Conservation (phyloP, 2,113 vertebrate genomes). For the Pterocles gutturalis region DNA sequence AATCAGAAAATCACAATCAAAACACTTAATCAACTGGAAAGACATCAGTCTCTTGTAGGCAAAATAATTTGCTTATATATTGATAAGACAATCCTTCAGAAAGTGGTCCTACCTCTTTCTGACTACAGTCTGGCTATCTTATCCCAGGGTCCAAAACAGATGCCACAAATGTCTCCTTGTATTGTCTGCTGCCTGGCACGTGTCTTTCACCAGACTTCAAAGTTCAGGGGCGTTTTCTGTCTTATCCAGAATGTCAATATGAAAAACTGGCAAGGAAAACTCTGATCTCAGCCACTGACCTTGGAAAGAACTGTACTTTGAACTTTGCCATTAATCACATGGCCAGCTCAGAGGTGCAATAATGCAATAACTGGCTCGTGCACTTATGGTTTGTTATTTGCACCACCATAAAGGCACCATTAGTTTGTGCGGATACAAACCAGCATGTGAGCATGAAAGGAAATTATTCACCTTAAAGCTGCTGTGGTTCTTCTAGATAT, state of each 20-base stretch:
- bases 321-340: fast-evolving
- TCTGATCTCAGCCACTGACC: background rate
- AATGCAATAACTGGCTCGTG: background rate
- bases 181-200: background rate
- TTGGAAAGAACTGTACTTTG: background rate
- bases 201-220: background rate
- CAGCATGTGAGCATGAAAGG: background rate
- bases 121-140: background rate
- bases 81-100: background rate
- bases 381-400: background rate
- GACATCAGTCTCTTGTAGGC: background rate
- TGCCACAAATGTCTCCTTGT: background rate
- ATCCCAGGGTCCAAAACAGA: background rate
- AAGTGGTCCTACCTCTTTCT: background rate
- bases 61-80: background rate
- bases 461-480: background rate
- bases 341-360: background rate
- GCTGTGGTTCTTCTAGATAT: background rate
- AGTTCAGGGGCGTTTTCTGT: background rate
- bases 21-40: background rate
- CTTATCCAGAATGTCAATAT: background rate
- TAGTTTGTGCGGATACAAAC: background rate
- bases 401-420: background rate
- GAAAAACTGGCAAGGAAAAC: background rate
- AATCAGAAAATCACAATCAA: background rate